Conservation (phyloP, 2,888 invertebrate species). For the Hyles lineata region DNA sequence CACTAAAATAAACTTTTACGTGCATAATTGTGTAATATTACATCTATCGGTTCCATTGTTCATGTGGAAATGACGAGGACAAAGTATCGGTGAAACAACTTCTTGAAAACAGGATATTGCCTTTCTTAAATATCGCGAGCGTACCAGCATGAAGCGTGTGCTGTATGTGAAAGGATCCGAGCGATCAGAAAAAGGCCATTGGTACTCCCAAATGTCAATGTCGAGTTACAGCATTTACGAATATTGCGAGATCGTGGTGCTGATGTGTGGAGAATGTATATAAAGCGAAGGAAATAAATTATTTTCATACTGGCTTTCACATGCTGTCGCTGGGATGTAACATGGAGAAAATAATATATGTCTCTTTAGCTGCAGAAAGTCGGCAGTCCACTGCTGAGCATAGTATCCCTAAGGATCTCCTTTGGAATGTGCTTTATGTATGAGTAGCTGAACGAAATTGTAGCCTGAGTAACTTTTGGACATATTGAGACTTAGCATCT, state of each 20-base stretch:
- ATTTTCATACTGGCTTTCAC: too few species aligned
- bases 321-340: too few species aligned
- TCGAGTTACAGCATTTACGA: background rate
- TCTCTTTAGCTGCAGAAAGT: too few species aligned
- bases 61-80: background rate
- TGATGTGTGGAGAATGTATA: too few species aligned
- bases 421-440: too few species aligned
- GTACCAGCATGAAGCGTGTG: background rate
- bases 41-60: background rate
- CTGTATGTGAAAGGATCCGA: constrained; percentile 2
- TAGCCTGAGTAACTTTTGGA: too few species aligned
- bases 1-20: background rate
- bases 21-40: background rate
- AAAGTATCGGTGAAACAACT: background rate
- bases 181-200: constrained; percentile 18
- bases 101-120: background rate
- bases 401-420: too few species aligned
- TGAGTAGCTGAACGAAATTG: too few species aligned
- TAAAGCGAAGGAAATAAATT: too few species aligned
- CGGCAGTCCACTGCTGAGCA: too few species aligned
- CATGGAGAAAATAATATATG: too few species aligned
- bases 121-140: background rate
- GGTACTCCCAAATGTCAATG: constrained; percentile 11
- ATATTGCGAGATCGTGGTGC: background rate
- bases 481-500: too few species aligned